phyloP scores from a whole-genome alignment of 2,113 vertebrate species.

The Romanogobio albipinnatus region DNA sequence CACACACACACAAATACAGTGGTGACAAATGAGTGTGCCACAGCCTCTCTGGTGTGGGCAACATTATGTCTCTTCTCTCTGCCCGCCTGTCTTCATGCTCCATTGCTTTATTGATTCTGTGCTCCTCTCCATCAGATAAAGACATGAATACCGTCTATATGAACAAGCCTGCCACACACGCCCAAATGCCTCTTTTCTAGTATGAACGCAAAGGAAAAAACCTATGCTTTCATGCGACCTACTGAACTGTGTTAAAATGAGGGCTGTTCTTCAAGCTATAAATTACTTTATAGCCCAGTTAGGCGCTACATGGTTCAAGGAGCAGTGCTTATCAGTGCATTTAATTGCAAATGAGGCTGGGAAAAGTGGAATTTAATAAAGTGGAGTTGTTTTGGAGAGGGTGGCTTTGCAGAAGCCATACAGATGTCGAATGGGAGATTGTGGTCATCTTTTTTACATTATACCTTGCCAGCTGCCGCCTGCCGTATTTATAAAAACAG shows the following conservation, averaged over 20 bases:
- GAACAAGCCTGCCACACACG: not conserved
- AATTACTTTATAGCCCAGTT: not conserved
- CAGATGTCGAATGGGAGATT: conserved; percentile 19
- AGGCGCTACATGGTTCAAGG: not conserved
- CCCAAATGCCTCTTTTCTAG: not conserved
- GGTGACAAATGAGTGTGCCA: conserved; percentile 46
- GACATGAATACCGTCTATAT: conserved; percentile 41
- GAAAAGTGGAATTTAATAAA: conserved; percentile 22
- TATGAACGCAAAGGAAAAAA: not conserved
- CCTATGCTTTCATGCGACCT: not conserved
- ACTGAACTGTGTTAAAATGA: not conserved
- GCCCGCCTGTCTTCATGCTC: conserved; percentile 48
- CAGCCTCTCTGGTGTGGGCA: conserved; percentile 44
- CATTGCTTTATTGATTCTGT: conserved; percentile 65
- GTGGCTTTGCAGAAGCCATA: not conserved
- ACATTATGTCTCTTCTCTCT: conserved; percentile 57
- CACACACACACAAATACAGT: conserved; percentile 1
- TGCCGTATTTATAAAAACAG: conserved; percentile 63
- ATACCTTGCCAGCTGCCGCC: conserved; percentile 50
- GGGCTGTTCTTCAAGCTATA: not conserved
- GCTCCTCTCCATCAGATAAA: conserved; percentile 42
- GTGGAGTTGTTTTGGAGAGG: not conserved
- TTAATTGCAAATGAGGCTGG: not conserved
- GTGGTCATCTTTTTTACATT: conserved; percentile 65
- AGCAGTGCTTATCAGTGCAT: not conserved